Percentiles rank a stretch among this genome's conserved stretches.
Conservation (phyloP, 2,797 vertebrate species). For the Sardinella longiceps region DNA sequence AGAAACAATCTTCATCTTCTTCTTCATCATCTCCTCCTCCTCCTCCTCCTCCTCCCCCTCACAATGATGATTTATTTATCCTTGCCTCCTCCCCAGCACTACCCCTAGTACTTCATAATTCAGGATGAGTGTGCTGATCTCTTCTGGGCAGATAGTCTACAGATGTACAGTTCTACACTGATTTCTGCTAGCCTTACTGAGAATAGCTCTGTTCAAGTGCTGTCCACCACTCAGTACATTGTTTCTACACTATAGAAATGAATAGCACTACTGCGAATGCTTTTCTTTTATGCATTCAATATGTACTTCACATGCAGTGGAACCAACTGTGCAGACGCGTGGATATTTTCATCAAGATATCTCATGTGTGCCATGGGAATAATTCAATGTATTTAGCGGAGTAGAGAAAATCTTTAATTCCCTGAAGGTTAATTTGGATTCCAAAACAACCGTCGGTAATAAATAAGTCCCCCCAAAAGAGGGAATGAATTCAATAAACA, state of each 20-base stretch:
- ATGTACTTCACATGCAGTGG: neutral
- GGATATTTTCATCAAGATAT: neutral
- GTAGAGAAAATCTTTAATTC: too few relatives aligned
- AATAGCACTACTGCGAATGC: too few relatives aligned
- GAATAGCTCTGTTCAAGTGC: neutral
- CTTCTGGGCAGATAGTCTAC: slow-evolving; percentile 52
- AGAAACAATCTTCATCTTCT: too few relatives aligned
- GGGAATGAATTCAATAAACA: too few relatives aligned
- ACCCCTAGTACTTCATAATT: slow-evolving; percentile 10
- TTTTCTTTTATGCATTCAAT: neutral
- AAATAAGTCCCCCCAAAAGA: too few relatives aligned
- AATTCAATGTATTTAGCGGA: too few relatives aligned
- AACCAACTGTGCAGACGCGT: neutral
- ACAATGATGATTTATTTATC: neutral
- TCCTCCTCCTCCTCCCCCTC: neutral
- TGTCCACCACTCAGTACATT: neutral
- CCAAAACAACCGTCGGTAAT: too few relatives aligned
- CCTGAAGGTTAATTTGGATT: too few relatives aligned
- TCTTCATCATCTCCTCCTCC: neutral
- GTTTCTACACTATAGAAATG: neutral
- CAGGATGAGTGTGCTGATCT: slow-evolving; percentile 11
- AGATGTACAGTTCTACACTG: neutral
- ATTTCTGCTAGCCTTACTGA: neutral
- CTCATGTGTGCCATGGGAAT: neutral
- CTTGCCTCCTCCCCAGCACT: neutral